Conservation (phyloP, 1,140 invertebrate genomes). For the Diploscapter pachys region DNA sequence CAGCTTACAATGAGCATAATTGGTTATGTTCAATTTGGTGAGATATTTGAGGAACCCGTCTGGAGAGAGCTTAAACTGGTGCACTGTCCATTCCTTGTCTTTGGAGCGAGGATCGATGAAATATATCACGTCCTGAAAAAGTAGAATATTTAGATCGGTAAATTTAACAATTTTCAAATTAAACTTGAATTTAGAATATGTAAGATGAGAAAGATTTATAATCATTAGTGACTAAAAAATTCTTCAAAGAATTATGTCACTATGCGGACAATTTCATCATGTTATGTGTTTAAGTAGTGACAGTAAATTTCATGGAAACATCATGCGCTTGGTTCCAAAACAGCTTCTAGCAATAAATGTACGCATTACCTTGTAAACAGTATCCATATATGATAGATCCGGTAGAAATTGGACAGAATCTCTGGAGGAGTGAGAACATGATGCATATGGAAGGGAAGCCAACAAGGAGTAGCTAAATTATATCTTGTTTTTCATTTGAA, state of each 20-base stretch:
- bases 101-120: conserved; percentile 22
- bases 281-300: too few relatives aligned
- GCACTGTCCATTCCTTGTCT: conserved; percentile 20
- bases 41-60: conserved; percentile 19
- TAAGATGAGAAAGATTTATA: too few relatives aligned
- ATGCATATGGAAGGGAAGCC: conserved; percentile 27
- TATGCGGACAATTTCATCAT: too few relatives aligned
- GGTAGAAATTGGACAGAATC: conserved; percentile 15
- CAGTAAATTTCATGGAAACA: too few relatives aligned
- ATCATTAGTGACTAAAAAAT: too few relatives aligned
- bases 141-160: too few relatives aligned
- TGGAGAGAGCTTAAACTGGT: conserved; percentile 16
- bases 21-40: conserved; percentile 18
- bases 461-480: conserved; percentile 23
- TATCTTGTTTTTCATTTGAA: neutral
- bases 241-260: too few relatives aligned
- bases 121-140: conserved; percentile 15
- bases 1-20: conserved; percentile 11
- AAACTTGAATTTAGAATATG: too few relatives aligned
- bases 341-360: neutral
- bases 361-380: conserved; percentile 16
- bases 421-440: conserved; percentile 22
- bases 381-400: conserved; percentile 28
- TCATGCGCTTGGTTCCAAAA: neutral
- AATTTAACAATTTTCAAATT: too few relatives aligned